These are phyloP conservation scores for Muntiacus reevesi DNA, from an alignment of 2,113 vertebrate genomes.

Conservation along the genomic window DNA sequence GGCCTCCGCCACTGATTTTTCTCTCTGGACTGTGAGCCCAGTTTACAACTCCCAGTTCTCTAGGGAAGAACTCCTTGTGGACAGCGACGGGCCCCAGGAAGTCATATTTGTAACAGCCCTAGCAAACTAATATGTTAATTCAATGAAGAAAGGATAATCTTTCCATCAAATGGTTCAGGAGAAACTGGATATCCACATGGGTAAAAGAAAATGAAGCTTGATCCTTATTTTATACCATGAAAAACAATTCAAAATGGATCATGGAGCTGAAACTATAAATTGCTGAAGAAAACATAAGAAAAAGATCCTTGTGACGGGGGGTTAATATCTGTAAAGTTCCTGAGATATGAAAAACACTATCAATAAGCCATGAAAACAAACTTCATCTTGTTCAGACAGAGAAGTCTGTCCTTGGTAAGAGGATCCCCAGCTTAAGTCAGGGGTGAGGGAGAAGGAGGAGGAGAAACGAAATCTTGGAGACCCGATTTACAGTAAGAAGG, in stretches of 20 bases:
- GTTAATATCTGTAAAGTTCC: background rate
- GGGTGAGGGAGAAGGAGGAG: background rate
- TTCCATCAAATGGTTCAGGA: background rate
- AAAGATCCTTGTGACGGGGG: background rate
- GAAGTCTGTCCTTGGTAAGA: background rate
- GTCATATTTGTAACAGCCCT: background rate
- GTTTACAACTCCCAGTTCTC: background rate
- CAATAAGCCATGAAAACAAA: background rate
- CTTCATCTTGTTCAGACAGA: background rate
- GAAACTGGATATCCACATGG: background rate
- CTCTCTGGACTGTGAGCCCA: background rate
- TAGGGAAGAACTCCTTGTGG: background rate
- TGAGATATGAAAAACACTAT: background rate
- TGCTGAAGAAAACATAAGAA: background rate
- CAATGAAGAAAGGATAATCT: background rate
- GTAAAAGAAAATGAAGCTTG: background rate
- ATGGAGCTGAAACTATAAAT: background rate
- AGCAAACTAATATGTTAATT: background rate
- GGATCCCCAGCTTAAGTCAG: background rate
- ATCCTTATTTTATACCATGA: background rate
- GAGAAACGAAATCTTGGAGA: background rate
- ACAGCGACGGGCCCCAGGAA: background rate
- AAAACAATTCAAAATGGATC: background rate
- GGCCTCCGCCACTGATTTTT: background rate
- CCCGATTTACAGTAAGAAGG: background rate